phyloP scores from a whole-genome alignment of 2,797 vertebrate species.

The Danionella dracula region DNA sequence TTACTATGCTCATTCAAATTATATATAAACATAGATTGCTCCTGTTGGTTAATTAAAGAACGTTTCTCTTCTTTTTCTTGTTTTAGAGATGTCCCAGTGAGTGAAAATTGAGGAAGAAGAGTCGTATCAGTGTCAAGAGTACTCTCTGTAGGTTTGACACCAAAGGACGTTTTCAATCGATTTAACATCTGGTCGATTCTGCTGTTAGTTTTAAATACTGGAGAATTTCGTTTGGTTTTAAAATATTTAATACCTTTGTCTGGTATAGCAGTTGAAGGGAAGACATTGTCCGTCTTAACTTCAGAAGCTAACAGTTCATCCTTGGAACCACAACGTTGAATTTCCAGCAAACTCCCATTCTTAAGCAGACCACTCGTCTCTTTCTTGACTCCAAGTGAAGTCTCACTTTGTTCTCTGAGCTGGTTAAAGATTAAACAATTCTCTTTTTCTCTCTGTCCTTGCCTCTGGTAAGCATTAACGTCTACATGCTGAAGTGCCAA shows the following conservation, averaged over 20 bases:
- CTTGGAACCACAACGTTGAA: constrained; percentile 49
- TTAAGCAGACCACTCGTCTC: constrained; percentile 28
- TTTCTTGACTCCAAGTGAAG: constrained; percentile 48
- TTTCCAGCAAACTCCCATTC: constrained; percentile 15
- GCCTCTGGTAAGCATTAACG: constrained; percentile 40
- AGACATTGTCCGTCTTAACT: constrained; percentile 48
- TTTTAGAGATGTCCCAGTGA: constrained; percentile 19
- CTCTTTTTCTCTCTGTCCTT: constrained; percentile 12
- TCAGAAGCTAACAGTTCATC: constrained; percentile 55
- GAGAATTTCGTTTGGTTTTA: constrained; percentile 45
- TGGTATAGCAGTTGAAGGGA: constrained; percentile 34
- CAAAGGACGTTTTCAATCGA: constrained; percentile 62
- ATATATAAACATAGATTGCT: background rate
- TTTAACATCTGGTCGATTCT: constrained; percentile 64
- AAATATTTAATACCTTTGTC: constrained; percentile 23
- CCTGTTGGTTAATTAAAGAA: background rate
- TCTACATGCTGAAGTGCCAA: constrained; percentile 39
- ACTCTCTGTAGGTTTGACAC: constrained; percentile 53
- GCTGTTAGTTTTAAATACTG: constrained; percentile 47
- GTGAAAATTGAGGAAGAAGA: constrained; percentile 44
- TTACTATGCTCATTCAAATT: background rate
- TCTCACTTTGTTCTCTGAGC: constrained; percentile 42
- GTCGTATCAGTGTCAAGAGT: constrained; percentile 36
- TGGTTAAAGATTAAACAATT: background rate
- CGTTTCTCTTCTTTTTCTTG: background rate